These are phyloP conservation scores for Dreissena rostriformis DNA, from an alignment of 1,140 invertebrate genomes.

Conservation along the genomic window DNA sequence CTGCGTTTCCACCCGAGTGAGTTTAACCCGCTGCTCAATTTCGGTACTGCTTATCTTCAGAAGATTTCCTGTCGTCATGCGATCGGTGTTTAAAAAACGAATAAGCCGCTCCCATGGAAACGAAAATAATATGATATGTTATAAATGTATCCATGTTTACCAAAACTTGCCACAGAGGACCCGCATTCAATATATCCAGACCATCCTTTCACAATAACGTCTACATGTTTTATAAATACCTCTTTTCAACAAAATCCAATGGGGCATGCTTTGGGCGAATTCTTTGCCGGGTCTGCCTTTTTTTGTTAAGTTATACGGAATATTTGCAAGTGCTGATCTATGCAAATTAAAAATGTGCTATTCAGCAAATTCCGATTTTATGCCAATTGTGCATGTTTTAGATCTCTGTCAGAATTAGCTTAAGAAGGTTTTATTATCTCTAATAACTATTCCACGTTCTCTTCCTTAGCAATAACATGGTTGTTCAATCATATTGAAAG, in stretches of 20 bases:
- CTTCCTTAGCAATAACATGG: too few relatives aligned
- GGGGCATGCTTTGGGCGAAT: background rate
- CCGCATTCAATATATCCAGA: background rate
- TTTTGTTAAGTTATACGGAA: background rate
- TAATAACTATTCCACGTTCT: too few relatives aligned
- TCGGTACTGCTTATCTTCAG: too few relatives aligned
- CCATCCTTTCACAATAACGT: background rate
- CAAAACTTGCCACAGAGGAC: background rate
- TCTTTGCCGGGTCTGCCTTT: background rate
- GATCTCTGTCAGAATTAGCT: too few relatives aligned
- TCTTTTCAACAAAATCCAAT: background rate
- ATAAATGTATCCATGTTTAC: background rate
- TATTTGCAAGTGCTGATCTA: background rate
- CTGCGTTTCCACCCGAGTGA: background rate
- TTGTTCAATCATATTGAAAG: too few relatives aligned
- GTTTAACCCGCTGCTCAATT: background rate
- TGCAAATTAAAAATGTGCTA: too few relatives aligned
- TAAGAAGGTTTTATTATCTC: too few relatives aligned
- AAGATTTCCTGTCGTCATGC: background rate
- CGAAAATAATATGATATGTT: background rate
- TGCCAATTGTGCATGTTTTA: too few relatives aligned
- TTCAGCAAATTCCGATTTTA: too few relatives aligned
- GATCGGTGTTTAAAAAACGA: background rate
- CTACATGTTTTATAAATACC: background rate
- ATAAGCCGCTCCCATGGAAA: background rate